Base-by-base conservation (phyloP, 2,113 vertebrate genomes). In the Emberiza fucata region DNA sequence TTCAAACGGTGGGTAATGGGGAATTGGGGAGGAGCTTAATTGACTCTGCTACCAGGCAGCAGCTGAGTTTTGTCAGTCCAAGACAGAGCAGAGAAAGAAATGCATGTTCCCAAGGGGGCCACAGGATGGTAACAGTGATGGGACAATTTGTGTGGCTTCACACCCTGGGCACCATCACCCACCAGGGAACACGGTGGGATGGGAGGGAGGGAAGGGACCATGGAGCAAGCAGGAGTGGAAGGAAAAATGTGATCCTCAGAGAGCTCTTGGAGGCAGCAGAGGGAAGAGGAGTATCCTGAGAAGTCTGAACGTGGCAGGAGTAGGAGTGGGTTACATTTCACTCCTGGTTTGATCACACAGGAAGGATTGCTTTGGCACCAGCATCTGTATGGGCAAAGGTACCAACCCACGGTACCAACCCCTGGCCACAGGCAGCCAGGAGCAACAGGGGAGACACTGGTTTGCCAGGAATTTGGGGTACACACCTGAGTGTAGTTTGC, bases 351-450 rank as follows among this genome's bases (percentile, higher is more conserved):
- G 73, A 23, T 69, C 69, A 35, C 14, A 28, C 0, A 1, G 40
- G 47, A 69, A 25, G 48, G 69, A n/a, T 82, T 59, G 15, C 8
- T 14, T 3, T 22, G 35, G 48, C 53, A 59, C 24, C 65, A 79
- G 44, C 51, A 56, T 37, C 44, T 5, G 0, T 4, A 17, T 22
- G 47, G 45, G 10, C 35, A 89, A 71, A 64, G 1, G 2, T 57
- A 24, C 56, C 9, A 57, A 57, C 39, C 31, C 1, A 2, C 5
- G 1, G 2, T 57, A 57, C 33, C 20, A 60, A 37, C 1, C 8
- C 13, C 8, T 2, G 3, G 27, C 4, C 61, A 53, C 3, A 0
- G 2, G 31, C 53, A 92, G 28, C 66, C 73, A 33, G 37, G 20
- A 80, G 28, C 20, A 80, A 31, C 76, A 72, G 8, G 24, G 10